Base-by-base conservation (phyloP, 35 echinoderm and acorn worm species). In the Ophioderma brevispina region DNA sequence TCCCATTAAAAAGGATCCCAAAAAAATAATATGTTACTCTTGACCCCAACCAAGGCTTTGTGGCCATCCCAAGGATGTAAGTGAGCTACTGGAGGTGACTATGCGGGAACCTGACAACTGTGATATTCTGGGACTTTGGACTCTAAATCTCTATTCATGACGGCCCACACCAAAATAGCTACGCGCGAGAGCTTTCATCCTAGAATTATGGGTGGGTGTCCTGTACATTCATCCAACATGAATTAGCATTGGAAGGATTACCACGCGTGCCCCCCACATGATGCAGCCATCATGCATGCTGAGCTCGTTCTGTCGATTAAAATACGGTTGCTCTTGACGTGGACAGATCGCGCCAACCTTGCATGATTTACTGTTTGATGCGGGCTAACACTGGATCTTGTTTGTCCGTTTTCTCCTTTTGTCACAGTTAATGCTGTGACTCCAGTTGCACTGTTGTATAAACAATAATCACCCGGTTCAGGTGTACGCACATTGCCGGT, bases 81-180 rank as follows among this genome's bases (percentile, higher is more conserved):
- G n/a, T n/a, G n/a, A n/a, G n/a, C n/a, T n/a, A n/a, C n/a, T n/a
- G n/a, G n/a, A n/a, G n/a, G n/a, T n/a, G n/a, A n/a, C n/a, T n/a
- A n/a, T n/a, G n/a, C n/a, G n/a, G n/a, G n/a, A n/a, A n/a, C n/a
- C n/a, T n/a, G n/a, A n/a, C n/a, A n/a, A n/a, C n/a, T n/a, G n/a
- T n/a, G n/a, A n/a, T n/a, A n/a, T 31, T 80, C 8, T 28, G 84
- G 55, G 0, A 80, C 81, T 36, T 33, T 38, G 25, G 41, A 35
- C 34, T 90, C 81, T 23, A 94, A 31, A 11, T 90, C 84, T 37
- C 30, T 64, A 40, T 94, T 80, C 38, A 90, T 1, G 46, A 82
- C 6, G 84, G 84, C 89, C n/a, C n/a, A n/a, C 88, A 94, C 92
- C 92, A 94, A 0, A 94, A n/a, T n/a, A n/a, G n/a, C n/a, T n/a